Conservation (phyloP, 2,797 vertebrate species). For the Mormyrops attenuatus region DNA sequence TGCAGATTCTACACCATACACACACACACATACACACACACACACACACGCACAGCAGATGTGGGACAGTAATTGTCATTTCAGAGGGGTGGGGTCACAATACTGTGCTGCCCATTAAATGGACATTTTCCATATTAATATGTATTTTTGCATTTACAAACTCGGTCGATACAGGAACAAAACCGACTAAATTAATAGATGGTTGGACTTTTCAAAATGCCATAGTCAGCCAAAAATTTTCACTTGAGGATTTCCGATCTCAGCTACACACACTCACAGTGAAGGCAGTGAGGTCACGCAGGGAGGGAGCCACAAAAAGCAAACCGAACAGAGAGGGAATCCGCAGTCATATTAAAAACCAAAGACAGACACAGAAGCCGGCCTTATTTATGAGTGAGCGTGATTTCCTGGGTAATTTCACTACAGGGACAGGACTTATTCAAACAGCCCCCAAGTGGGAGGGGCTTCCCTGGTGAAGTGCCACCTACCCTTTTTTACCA, state of each 20-base stretch:
- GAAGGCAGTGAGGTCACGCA: not conserved
- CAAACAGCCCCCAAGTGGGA: slow-evolving; percentile 14
- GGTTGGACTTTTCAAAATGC: not conserved
- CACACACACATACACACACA: not conserved
- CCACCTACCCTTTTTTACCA: slow-evolving; percentile 4
- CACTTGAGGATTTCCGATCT: not conserved
- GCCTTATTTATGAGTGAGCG: not conserved
- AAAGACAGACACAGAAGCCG: not conserved
- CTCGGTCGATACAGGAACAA: not conserved
- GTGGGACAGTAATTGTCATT: not conserved
- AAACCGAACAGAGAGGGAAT: not conserved
- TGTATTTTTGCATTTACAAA: not conserved
- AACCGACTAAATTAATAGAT: not conserved
- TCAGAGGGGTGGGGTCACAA: not conserved
- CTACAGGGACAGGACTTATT: not conserved
- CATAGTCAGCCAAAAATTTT: not conserved
- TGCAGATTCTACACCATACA: not conserved
- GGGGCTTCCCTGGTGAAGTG: slow-evolving; percentile 34
- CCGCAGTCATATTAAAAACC: not conserved
- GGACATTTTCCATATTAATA: not conserved
- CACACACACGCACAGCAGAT: not conserved
- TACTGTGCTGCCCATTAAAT: not conserved
- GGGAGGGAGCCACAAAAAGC: not conserved
- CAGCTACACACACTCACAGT: not conserved
- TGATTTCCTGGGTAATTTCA: not conserved